These are phyloP conservation scores for Trachelus stipa DNA, from an alignment of 2,888 invertebrate species.

Conservation along the genomic window DNA sequence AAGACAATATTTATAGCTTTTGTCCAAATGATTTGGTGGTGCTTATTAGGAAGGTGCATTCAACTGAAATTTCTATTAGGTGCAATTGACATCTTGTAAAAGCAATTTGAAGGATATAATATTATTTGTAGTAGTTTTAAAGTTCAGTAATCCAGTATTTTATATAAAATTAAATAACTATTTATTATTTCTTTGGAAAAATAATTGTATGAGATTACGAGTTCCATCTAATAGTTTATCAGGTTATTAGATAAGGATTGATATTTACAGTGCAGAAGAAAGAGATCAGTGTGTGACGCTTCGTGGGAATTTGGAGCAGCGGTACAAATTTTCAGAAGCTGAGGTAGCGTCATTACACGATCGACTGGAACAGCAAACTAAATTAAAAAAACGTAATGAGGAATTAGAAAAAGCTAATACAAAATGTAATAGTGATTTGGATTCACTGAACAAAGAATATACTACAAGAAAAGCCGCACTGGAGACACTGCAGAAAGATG, in stretches of 20 bases:
- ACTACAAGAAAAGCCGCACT: slow-evolving; percentile 50
- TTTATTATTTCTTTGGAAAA: neutral
- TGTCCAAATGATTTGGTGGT: neutral
- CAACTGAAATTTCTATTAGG: neutral
- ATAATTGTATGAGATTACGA: neutral
- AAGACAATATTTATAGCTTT: neutral
- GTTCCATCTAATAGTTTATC: neutral
- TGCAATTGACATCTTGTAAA: neutral
- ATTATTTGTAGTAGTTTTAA: neutral
- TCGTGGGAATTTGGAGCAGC: slow-evolving; percentile 47
- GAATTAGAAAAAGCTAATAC: slow-evolving; percentile 51
- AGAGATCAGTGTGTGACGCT: slow-evolving; percentile 58
- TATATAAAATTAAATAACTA: neutral
- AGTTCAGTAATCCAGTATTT: neutral
- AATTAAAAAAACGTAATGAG: slow-evolving; percentile 46
- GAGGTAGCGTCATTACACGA: slow-evolving; percentile 51
- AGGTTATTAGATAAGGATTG: neutral
- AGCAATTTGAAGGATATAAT: neutral
- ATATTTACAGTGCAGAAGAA: slow-evolving; percentile 56
- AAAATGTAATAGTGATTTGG: slow-evolving; percentile 55
- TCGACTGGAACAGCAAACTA: slow-evolving; percentile 49
- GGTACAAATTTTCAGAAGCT: slow-evolving; percentile 48
- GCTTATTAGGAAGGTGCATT: neutral
- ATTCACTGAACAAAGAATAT: slow-evolving; percentile 53
- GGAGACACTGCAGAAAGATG: slow-evolving; percentile 54